Evolutionary conservation across 2,888 invertebrate genomes (phyloP).

Genomic region (Eueremaeus valkanovi): DNA sequence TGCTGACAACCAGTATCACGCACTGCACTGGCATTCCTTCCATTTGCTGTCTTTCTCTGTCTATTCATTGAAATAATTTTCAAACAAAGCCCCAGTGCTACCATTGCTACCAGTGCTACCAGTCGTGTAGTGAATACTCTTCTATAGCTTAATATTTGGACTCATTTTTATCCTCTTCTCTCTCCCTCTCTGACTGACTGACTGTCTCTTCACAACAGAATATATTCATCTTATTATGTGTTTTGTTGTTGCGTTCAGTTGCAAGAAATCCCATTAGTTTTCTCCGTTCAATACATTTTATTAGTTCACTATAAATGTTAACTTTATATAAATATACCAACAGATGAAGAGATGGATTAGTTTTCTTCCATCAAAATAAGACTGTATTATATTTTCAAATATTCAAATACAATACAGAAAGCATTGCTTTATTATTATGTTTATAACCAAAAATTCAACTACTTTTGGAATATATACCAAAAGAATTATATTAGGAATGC

Average conservation of each 20-base stretch:
- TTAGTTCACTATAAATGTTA: background rate
- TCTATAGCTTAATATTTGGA: background rate
- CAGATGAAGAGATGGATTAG: background rate
- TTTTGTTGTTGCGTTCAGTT: background rate
- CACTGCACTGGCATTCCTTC: background rate
- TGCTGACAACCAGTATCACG: background rate
- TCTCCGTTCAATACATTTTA: background rate
- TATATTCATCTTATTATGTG: background rate
- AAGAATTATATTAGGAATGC: too few species aligned
- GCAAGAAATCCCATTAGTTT: background rate
- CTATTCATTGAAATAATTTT: constrained; percentile 1
- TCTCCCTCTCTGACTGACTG: background rate
- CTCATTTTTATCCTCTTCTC: background rate
- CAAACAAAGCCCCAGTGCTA: background rate
- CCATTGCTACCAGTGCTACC: too few species aligned
- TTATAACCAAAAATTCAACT: background rate
- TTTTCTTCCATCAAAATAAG: background rate
- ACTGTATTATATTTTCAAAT: background rate
- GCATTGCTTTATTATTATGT: background rate
- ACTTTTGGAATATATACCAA: background rate
- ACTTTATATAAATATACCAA: background rate
- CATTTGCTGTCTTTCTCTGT: background rate
- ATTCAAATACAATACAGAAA: background rate
- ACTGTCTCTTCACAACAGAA: background rate
- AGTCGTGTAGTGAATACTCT: background rate